These are phyloP conservation scores for Numenius arquata DNA, from an alignment of 2,113 vertebrate genomes.

Conservation along the genomic window DNA sequence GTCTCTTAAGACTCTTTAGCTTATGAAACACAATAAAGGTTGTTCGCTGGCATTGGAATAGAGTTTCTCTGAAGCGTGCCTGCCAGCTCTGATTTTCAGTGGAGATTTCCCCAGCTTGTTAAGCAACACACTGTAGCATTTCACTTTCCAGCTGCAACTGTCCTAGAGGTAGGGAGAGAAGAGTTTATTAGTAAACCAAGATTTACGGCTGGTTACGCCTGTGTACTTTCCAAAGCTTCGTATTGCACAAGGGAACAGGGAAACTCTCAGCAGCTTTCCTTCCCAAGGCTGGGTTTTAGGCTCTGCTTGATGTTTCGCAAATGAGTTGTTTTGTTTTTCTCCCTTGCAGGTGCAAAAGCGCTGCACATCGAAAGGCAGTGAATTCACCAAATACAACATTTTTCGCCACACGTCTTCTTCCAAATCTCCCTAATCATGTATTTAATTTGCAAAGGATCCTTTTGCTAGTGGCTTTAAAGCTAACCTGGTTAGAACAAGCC, in stretches of 20 bases:
- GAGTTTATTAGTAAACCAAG: background rate
- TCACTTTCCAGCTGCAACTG: background rate
- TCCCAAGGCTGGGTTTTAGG: background rate
- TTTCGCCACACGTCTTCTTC: fast-evolving
- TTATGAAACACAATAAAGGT: background rate
- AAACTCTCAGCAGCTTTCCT: background rate
- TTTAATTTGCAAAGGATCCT: background rate
- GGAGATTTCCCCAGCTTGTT: background rate
- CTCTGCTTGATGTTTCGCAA: background rate
- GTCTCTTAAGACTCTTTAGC: background rate
- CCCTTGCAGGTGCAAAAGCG: fast-evolving
- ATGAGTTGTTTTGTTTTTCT: background rate
- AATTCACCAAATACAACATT: background rate
- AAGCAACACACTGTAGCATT: background rate
- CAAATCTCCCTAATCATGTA: fast-evolving
- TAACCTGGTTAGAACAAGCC: background rate
- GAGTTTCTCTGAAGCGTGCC: background rate
- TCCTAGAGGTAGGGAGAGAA: background rate
- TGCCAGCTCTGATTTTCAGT: background rate
- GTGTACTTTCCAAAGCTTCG: background rate
- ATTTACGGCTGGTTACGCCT: fast-evolving
- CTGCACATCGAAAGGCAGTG: fast-evolving
- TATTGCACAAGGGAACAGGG: background rate
- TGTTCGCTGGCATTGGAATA: fast-evolving
- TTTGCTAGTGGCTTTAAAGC: background rate